These are phyloP conservation scores for Paramuricea clavata DNA, from an alignment of 92 coral and sea anemone species.

Conservation along the genomic window DNA sequence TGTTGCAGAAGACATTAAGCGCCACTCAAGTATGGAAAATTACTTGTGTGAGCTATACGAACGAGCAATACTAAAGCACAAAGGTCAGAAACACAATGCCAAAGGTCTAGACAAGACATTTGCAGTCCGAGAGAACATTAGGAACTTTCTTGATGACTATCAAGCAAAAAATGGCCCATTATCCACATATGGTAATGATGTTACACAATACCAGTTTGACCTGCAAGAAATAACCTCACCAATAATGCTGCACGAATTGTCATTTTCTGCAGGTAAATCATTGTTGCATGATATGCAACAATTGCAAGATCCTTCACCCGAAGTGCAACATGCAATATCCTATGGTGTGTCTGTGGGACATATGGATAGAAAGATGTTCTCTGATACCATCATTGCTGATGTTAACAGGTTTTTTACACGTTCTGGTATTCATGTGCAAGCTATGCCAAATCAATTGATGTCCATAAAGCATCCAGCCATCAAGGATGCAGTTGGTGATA, in stretches of 20 bases:
- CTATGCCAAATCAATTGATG: too few relatives aligned
- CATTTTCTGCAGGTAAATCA: constrained; percentile 26
- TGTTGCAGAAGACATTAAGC: constrained; percentile 22
- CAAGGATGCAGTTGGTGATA: too few relatives aligned
- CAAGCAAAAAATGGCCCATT: constrained; percentile 8
- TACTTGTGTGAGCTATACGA: constrained; percentile 49
- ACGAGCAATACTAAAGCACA: constrained; percentile 15
- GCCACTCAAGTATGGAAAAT: constrained; percentile 52
- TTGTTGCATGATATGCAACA: constrained; percentile 12
- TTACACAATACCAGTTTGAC: constrained; percentile 20
- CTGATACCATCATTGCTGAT: too few relatives aligned
- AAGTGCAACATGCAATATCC: constrained; percentile 29
- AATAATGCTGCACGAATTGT: constrained; percentile 13
- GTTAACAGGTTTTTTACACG: too few relatives aligned
- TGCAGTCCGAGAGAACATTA: constrained; percentile 4
- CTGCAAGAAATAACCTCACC: neutral
- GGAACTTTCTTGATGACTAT: constrained; percentile 8
- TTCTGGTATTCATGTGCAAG: too few relatives aligned
- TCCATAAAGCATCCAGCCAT: too few relatives aligned
- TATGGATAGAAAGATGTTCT: constrained; percentile 16
- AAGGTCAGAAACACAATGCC: constrained; percentile 7
- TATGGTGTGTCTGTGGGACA: constrained; percentile 13
- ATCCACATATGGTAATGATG: neutral
- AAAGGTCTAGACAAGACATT: constrained; percentile 19
- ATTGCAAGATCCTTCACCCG: constrained; percentile 11